phyloP scores from a whole-genome alignment of 2,113 vertebrate species.

The Crotalus viridis region DNA sequence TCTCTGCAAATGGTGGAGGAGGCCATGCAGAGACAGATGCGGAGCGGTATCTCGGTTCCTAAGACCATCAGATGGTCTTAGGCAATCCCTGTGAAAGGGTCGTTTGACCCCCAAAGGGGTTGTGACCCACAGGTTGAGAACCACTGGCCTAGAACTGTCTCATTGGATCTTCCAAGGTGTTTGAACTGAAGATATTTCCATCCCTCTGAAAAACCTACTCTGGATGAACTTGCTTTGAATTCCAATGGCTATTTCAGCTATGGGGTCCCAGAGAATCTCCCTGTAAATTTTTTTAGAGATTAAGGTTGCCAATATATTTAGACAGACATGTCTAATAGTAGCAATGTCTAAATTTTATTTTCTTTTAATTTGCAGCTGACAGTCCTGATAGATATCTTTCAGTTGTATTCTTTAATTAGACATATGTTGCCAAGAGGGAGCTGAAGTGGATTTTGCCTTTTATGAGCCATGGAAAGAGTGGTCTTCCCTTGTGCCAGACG shows the following conservation, averaged over 20 bases:
- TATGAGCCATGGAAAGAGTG: not conserved
- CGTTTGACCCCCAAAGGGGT: too few relatives aligned
- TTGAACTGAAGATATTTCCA: not conserved
- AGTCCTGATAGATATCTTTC: not conserved
- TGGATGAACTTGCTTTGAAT: not conserved
- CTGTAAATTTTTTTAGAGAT: not conserved
- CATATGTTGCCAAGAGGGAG: not conserved
- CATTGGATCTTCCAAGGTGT: not conserved
- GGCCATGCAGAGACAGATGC: too few relatives aligned
- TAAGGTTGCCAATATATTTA: not conserved
- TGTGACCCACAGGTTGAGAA: too few relatives aligned
- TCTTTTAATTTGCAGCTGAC: not conserved
- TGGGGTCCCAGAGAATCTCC: not conserved
- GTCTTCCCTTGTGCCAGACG: not conserved
- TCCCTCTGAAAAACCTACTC: not conserved
- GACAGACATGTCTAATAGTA: not conserved
- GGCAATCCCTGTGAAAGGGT: too few relatives aligned
- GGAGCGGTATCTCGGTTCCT: too few relatives aligned
- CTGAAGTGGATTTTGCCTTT: not conserved
- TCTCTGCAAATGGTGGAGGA: too few relatives aligned
- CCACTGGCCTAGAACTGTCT: not conserved
- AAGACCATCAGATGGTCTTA: too few relatives aligned
- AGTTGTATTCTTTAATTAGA: not conserved
- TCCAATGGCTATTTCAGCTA: not conserved
- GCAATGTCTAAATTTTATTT: not conserved